Evolutionary conservation across 2,888 invertebrate genomes (phyloP).

Genomic region (Neocrepidodera transversa): DNA sequence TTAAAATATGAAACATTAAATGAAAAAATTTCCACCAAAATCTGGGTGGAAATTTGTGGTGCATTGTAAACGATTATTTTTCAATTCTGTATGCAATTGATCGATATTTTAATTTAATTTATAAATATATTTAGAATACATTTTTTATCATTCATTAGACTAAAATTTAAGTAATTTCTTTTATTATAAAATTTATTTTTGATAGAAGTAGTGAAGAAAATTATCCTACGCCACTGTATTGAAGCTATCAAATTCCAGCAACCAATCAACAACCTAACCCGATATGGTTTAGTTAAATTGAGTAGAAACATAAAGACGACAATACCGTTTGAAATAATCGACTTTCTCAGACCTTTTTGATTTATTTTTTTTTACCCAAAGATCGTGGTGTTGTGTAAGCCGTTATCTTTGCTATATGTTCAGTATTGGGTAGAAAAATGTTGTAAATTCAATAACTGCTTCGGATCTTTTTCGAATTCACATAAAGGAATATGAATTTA

Average conservation of each 20-base stretch:
- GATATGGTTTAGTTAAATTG: constrained; percentile 49
- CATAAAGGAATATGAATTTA: constrained; percentile 2
- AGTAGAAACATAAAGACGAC: constrained; percentile 46
- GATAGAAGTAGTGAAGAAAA: no score
- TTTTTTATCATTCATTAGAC: no score
- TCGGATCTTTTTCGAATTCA: constrained; percentile 16
- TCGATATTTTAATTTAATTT: no score
- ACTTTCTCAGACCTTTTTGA: constrained; percentile 30
- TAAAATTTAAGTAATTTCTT: no score
- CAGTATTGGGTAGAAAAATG: constrained; percentile 22
- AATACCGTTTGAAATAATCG: constrained; percentile 31
- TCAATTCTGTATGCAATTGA: no score
- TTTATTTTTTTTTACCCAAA: constrained; percentile 30
- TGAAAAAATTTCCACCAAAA: no score
- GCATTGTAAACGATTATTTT: no score
- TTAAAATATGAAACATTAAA: no score
- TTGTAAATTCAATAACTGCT: constrained; percentile 28
- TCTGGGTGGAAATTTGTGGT: no score
- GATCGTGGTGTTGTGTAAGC: constrained; percentile 26
- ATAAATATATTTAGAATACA: no score
- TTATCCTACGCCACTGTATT: constrained; percentile 5
- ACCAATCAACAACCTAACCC: constrained; percentile 46
- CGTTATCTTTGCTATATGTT: constrained; percentile 22
- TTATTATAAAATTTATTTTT: no score
- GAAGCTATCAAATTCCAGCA: constrained; percentile 32